Evolutionary conservation across 2,797 vertebrate genomes (phyloP), one percentile per base, ranked within the genome.

Genomic region (Chrysocyon brachyurus): DNA sequence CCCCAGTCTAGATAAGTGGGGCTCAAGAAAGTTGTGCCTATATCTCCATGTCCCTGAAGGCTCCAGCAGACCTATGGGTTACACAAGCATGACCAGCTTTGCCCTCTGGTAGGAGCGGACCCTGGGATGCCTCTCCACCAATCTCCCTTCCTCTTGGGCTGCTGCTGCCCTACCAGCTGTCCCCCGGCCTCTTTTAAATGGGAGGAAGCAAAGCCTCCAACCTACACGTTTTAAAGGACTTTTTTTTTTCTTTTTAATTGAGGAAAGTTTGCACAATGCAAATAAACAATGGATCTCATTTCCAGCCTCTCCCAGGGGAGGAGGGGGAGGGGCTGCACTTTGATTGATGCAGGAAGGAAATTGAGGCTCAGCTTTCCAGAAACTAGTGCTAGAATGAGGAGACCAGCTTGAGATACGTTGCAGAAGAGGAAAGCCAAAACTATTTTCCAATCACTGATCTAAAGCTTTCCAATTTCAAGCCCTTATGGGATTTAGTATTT

Each of bases 341-440:
- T 93, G 82, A 94, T 90, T 79, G 72, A 15, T 2, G 3, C 87
- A 92, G 90, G 93, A 95, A 98, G 97, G 94, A 97, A 97, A 83
- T 11, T 0, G 15, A 96, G 57, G 22, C 46, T 82, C 89, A 66
- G 24, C 24, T 72, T 88, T 72, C 77, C 49, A 87, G 75, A 95
- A 75, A 66, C 81, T 22, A 89, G 81, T 2, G 19, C 1, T 24
- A 12, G 33, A 49, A 81, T 12, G 33, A 87, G 36, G 54, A 83
- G 72, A 36, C 19, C 26, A 56, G 40, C 19, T 16, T 77, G 33
- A 82, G 46, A 70, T 52, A 66, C 6, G 22, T 3, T 90, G 33
- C 12, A 17, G 52, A 33, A 75, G 6, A 96, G 64, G 61, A 87
- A 91, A 68, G 11, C 6, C 54, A 75, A 83, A 64, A 56, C 6